Evolutionary conservation across 2,888 invertebrate species (phyloP).

Genomic region (Eupeodes luniger): DNA sequence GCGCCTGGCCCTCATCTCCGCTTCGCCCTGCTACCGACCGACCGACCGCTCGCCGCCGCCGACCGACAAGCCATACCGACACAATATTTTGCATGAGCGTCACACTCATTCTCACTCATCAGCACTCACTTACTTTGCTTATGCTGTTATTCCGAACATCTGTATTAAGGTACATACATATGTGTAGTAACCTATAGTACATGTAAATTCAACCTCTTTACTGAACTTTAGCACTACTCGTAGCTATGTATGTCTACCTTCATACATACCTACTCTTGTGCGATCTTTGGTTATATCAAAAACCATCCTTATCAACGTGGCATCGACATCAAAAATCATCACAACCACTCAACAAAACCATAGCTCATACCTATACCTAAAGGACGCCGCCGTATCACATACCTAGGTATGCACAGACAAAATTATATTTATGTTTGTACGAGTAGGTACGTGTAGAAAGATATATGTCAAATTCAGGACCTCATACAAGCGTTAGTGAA

Average conservation of each 20-base stretch:
- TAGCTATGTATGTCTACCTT: neutral
- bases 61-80: too few species aligned
- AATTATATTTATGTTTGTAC: neutral
- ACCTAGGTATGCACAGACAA: neutral
- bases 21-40: neutral
- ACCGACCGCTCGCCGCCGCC: too few species aligned
- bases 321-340: constrained; percentile 62
- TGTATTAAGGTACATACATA: neutral
- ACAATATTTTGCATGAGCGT: neutral
- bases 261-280: neutral
- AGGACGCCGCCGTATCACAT: too few species aligned
- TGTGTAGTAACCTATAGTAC: neutral
- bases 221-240: constrained; percentile 3
- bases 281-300: constrained; percentile 42
- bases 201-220: constrained; percentile 48
- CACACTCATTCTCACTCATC: neutral
- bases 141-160: neutral
- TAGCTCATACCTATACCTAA: neutral
- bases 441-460: neutral
- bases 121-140: neutral
- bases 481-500: constrained; percentile 22
- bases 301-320: constrained; percentile 40
- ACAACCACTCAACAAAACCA: constrained; percentile 33
- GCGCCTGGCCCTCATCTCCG: neutral
- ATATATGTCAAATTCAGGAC: constrained; percentile 31